phyloP scores from a whole-genome alignment of 2,797 vertebrate species.

The Acanthurus tractus region DNA sequence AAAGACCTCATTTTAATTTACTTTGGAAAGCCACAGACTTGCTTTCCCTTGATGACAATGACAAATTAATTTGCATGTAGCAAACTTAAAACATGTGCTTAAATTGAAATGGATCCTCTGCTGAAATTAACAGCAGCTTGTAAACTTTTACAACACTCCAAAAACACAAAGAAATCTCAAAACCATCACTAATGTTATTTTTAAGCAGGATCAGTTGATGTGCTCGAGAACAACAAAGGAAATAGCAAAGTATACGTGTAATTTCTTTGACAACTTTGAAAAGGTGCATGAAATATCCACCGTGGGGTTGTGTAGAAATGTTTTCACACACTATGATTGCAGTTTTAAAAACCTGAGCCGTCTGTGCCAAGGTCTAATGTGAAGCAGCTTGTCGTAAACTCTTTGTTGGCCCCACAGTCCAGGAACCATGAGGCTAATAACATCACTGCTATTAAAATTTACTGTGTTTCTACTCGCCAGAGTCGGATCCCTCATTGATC shows the following conservation, averaged over 20 bases:
- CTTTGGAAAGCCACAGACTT: too few relatives aligned
- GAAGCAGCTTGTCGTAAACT: constrained; percentile 77
- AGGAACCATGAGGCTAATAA: constrained; percentile 76
- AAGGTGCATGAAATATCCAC: constrained; percentile 33
- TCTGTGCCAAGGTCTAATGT: constrained; percentile 74
- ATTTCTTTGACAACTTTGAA: constrained; percentile 24
- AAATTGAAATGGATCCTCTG: not conserved
- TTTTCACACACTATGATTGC: constrained; percentile 51
- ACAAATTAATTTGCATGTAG: not conserved
- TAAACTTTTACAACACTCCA: not conserved
- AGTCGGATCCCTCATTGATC: constrained; percentile 76
- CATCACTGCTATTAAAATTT: constrained; percentile 77
- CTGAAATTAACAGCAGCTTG: not conserved
- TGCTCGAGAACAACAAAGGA: not conserved
- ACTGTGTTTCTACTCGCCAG: constrained; percentile 69
- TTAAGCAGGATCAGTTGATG: not conserved
- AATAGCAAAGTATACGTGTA: not conserved
- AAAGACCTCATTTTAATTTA: too few relatives aligned
- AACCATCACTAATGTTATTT: not conserved
- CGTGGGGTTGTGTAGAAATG: constrained; percentile 22
- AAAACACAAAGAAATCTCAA: not conserved
- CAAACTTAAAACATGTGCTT: not conserved
- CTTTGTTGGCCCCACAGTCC: constrained; percentile 75
- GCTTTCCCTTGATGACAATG: too few relatives aligned
- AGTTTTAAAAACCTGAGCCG: constrained; percentile 66